These are phyloP conservation scores for Tokudaia muenninki DNA, from an alignment of 2,797 vertebrate genomes.

Conservation along the genomic window DNA sequence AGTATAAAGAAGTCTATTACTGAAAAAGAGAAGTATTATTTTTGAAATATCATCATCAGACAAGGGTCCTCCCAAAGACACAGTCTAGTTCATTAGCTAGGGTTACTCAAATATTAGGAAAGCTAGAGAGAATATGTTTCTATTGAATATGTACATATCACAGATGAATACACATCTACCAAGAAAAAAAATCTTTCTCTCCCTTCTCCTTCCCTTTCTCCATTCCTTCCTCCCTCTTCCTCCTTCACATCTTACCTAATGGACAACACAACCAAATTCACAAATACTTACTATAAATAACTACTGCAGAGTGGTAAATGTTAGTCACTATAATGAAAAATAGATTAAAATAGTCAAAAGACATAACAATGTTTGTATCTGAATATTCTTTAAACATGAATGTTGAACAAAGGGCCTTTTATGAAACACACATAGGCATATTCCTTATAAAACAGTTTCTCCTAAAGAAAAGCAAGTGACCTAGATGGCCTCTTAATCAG, in stretches of 20 bases:
- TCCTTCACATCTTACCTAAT: not conserved
- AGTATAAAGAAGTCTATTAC: constrained; percentile 42
- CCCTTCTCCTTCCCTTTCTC: not conserved
- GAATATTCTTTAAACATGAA: constrained; percentile 40
- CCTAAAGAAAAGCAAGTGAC: not conserved
- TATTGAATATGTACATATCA: not conserved
- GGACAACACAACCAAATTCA: not conserved
- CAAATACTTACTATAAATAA: not conserved
- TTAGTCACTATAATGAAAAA: constrained; percentile 37
- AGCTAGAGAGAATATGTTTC: not conserved
- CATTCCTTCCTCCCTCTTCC: not conserved
- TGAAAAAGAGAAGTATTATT: constrained; percentile 31
- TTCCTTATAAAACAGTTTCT: constrained; percentile 24
- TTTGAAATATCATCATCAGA: not conserved
- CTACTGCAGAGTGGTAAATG: constrained; percentile 22
- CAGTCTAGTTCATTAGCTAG: not conserved
- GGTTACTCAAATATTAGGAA: constrained; percentile 44
- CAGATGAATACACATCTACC: not conserved
- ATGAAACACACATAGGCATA: not conserved
- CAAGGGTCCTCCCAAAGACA: not conserved
- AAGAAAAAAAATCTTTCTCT: not conserved
- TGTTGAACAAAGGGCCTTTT: constrained; percentile 25
- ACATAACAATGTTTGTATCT: not conserved
- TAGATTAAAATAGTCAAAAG: not conserved
- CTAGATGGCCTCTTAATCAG: not conserved